Conservation (phyloP, 1,140 invertebrate species). For the Tigriopus japonicus region DNA sequence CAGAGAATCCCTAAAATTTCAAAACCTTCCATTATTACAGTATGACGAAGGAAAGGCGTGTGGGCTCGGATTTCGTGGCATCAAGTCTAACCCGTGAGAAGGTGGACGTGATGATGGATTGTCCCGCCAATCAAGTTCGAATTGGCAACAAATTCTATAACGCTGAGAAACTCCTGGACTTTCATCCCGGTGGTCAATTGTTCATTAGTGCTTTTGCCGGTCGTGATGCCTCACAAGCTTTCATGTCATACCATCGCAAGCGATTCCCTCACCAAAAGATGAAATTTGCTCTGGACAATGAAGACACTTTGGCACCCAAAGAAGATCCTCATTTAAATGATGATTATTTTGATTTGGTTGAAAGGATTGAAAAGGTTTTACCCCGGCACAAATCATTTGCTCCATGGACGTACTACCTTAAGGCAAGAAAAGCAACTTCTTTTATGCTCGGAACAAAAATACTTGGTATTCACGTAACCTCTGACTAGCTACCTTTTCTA, state of each 20-base stretch:
- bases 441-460: too few relatives aligned
- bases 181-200: slow-evolving; percentile 4
- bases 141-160: slow-evolving; percentile 4
- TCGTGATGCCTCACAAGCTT: slow-evolving; percentile 2
- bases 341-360: background rate
- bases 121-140: background rate
- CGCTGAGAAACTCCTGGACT: background rate
- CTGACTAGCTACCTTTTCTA: too few relatives aligned
- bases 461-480: too few relatives aligned
- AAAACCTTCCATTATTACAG: too few relatives aligned
- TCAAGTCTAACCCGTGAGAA: too few relatives aligned
- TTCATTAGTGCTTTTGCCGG: slow-evolving; percentile 1
- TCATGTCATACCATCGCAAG: slow-evolving; percentile 1
- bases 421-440: too few relatives aligned
- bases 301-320: background rate
- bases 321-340: background rate
- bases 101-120: too few relatives aligned
- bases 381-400: slow-evolving; percentile 3
- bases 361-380: background rate
- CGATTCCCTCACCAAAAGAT: background rate
- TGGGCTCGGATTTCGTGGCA: too few relatives aligned
- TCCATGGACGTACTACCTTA: slow-evolving; percentile 5
- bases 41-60: too few relatives aligned
- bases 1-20: too few relatives aligned
- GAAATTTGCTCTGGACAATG: background rate